phyloP scores from a whole-genome alignment of 2,113 vertebrate species.

The Tautogolabrus adspersus region DNA sequence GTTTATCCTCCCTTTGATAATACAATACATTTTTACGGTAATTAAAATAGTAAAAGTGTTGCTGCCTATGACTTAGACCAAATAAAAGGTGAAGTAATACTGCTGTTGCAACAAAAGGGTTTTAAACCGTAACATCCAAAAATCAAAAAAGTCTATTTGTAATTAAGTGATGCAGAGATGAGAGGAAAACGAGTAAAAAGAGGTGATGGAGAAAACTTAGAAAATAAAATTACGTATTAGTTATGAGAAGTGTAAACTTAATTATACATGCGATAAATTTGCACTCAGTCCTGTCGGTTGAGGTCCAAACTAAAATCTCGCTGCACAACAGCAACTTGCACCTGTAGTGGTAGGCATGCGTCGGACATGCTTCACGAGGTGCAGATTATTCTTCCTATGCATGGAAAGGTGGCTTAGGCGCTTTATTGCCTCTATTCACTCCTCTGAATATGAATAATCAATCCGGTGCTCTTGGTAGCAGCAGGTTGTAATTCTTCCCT shows the following conservation, averaged over 20 bases:
- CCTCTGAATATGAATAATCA: conserved; percentile 78
- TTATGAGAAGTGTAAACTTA: conserved; percentile 21
- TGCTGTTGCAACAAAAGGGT: conserved; percentile 21
- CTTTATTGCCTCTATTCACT: conserved; percentile 70
- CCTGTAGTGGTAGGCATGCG: conserved; percentile 8
- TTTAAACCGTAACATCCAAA: conserved; percentile 25
- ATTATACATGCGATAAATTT: conserved; percentile 1
- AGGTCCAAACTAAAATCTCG: conserved; percentile 13
- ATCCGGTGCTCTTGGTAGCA: conserved; percentile 63
- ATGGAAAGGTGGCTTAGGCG: conserved; percentile 64
- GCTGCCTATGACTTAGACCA: conserved; percentile 57
- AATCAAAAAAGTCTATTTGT: conserved; percentile 16
- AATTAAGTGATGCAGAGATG: neutral
- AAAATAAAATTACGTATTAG: conserved; percentile 14
- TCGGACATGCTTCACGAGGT: conserved; percentile 48
- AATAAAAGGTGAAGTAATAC: conserved; percentile 51
- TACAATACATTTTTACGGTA: conserved; percentile 74
- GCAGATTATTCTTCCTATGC: conserved; percentile 61
- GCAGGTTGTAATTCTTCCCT: conserved; percentile 68
- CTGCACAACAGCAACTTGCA: neutral
- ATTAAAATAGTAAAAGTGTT: conserved; percentile 68
- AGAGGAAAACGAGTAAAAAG: neutral
- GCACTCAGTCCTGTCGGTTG: conserved; percentile 1
- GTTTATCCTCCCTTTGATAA: conserved; percentile 70
- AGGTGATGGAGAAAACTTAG: neutral